Evolutionary conservation across 2,888 invertebrate genomes (phyloP), one percentile per base, ranked within the genome.

Genomic region (Phania funesta): DNA sequence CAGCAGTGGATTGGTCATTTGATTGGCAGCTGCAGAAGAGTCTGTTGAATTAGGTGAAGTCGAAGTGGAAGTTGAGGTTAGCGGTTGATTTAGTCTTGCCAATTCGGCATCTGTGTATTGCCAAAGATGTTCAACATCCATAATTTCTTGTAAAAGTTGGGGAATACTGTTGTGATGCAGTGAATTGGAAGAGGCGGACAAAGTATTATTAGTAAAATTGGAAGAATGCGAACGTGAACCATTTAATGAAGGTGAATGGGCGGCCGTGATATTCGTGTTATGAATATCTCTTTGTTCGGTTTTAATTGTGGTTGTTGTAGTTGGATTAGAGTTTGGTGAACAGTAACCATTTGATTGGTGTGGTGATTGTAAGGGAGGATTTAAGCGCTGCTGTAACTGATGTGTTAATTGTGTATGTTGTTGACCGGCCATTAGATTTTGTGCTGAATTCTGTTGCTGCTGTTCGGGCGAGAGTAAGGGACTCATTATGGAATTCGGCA

Each of bases 51-150:
- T 68, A 29, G 85, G 71, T 52, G 85, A 77, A 22, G 85, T 46
- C 5, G 87, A 85, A 13, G 83, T 82, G 68, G 75, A 86, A 48
- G 89, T 90, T 85, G 89, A 89, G 35, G 87, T 86, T 81, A 90
- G 75, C 20, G 90, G 89, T 84, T 91, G 91, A 88, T 93, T 94
- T 1, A 95, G 92, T 64, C 94, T 92, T 83, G 93, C 93, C 87
- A 95, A 91, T 88, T 96, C 96, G 20, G 94, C 94, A 91, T 97
- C 97, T 89, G 96, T 97, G 92, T 96, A 97, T 90, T 97, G 97
- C 98, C 98, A 98, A 74, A 98, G 93, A 91, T 97, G 97, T 91
- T 98, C 98, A 89, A 98, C 98, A 89, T 97, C 97, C 96, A 98
- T 97, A 92, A 98, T 98, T 93, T 98, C 97, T 94, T 97, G 91